Evolutionary conservation across 2,888 invertebrate genomes (phyloP).

Genomic region (Philaethria dido): DNA sequence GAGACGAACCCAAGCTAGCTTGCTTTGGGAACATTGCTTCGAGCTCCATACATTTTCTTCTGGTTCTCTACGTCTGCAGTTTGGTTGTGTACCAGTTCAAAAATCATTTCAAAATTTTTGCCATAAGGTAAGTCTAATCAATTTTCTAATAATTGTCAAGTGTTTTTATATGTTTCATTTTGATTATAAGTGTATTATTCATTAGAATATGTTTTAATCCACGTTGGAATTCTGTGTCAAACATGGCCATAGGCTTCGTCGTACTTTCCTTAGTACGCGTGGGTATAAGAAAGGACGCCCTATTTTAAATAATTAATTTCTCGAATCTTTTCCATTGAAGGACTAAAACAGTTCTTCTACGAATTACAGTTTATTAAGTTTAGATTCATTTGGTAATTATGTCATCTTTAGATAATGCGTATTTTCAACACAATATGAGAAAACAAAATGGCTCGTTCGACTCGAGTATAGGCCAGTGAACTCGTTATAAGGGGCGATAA

Average conservation of each 20-base stretch:
- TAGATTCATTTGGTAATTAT: conserved; percentile 75
- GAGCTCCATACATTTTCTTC: conserved; percentile 84
- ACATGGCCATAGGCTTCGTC: conserved; percentile 81
- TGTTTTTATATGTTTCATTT: conserved; percentile 65
- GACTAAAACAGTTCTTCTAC: conserved; percentile 78
- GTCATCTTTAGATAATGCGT: conserved; percentile 78
- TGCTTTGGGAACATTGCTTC: conserved; percentile 80
- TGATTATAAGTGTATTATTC: conserved; percentile 62
- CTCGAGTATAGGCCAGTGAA: conserved; percentile 82
- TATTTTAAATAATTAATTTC: conserved; percentile 82
- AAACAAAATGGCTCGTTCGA: conserved; percentile 84
- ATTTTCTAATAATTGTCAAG: conserved; percentile 66
- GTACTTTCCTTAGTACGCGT: conserved; percentile 81
- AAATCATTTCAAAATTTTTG: conserved; percentile 83
- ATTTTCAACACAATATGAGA: conserved; percentile 81
- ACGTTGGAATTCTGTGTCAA: conserved; percentile 83
- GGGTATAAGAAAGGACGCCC: conserved; percentile 78
- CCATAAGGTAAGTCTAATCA: conserved; percentile 80
- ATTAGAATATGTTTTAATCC: conserved; percentile 70
- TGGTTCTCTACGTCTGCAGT: conserved; percentile 83
- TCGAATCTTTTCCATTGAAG: conserved; percentile 77
- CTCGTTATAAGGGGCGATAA: conserved; percentile 79
- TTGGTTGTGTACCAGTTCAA: conserved; percentile 83
- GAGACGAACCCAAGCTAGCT: conserved; percentile 80
- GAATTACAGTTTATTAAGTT: conserved; percentile 71